Percentiles rank a stretch among this genome's conserved stretches.
phyloP scores from a whole-genome alignment of 2,113 vertebrate genomes.

The Strix uralensis region DNA sequence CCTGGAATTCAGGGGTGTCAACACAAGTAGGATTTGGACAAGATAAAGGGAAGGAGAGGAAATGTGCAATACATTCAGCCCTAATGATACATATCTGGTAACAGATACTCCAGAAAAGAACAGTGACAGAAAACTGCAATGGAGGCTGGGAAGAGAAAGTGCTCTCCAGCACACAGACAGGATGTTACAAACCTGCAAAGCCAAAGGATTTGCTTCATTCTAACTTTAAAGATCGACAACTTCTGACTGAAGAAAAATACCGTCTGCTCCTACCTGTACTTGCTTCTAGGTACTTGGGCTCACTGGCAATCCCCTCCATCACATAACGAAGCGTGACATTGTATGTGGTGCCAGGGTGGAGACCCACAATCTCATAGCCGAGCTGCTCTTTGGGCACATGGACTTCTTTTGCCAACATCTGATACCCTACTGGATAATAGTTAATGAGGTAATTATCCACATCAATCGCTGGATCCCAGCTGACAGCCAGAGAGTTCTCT shows the following conservation, averaged over 20 bases:
- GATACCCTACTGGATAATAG: conserved; percentile 75
- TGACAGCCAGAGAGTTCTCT: conserved; percentile 79
- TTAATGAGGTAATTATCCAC: conserved; percentile 83
- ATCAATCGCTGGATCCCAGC: conserved; percentile 78
- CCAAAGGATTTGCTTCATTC: not conserved
- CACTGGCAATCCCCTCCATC: conserved; percentile 77
- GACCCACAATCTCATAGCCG: conserved; percentile 75
- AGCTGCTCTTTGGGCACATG: conserved; percentile 75
- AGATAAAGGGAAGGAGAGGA: not conserved
- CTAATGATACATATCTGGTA: not conserved
- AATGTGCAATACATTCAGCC: not conserved
- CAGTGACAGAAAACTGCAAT: not conserved
- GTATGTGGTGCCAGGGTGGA: conserved; percentile 80
- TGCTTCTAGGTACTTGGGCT: conserved; percentile 76
- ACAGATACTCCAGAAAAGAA: not conserved
- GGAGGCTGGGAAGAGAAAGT: not conserved
- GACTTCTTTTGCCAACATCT: conserved; percentile 66
- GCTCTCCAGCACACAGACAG: not conserved
- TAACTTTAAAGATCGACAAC: not conserved
- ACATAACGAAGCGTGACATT: conserved; percentile 74
- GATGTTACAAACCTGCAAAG: not conserved
- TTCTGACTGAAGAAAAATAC: not conserved
- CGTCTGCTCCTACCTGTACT: conserved; percentile 74
- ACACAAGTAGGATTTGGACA: not conserved
- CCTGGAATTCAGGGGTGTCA: not conserved